These are phyloP conservation scores for Iselma pallidipennis DNA, from an alignment of 2,888 invertebrate species.

Conservation along the genomic window DNA sequence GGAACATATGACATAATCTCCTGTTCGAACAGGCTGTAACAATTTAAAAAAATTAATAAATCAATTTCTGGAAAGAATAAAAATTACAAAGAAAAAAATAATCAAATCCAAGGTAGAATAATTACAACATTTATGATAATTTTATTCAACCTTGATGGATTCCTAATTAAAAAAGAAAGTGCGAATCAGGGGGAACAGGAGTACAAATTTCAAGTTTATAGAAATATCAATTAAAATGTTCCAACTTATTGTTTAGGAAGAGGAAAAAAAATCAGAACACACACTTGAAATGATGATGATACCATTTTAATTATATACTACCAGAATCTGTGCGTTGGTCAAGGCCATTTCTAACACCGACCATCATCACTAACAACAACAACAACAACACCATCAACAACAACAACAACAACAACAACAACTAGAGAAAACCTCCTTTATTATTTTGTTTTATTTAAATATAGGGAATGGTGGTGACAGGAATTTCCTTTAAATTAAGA, in stretches of 20 bases:
- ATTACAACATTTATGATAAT: not conserved
- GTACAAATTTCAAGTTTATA: not conserved
- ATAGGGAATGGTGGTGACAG: not conserved
- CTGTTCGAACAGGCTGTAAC: constrained; percentile 91
- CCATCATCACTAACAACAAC: not conserved
- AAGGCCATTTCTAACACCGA: constrained; percentile 10
- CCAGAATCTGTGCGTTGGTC: constrained; percentile 15
- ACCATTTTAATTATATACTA: constrained; percentile 31
- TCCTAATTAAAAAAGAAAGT: not conserved
- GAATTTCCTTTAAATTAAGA: not conserved
- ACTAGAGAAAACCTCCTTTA: too few species aligned
- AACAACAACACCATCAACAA: too few species aligned
- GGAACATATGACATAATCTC: constrained; percentile 98
- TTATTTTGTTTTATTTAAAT: too few species aligned
- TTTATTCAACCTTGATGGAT: not conserved
- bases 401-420: not conserved
- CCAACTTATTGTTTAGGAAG: constrained; percentile 10
- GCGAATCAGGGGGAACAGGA: not conserved
- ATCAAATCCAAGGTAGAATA: not conserved
- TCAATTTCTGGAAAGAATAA: not conserved
- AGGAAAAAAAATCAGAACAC: constrained; percentile 3
- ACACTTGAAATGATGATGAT: constrained; percentile 27
- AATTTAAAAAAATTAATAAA: constrained; percentile 23
- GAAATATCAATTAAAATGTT: not conserved
- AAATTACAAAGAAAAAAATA: not conserved